Evolutionary conservation across 1,140 invertebrate genomes (phyloP).

Genomic region (Calycopis cecrops): DNA sequence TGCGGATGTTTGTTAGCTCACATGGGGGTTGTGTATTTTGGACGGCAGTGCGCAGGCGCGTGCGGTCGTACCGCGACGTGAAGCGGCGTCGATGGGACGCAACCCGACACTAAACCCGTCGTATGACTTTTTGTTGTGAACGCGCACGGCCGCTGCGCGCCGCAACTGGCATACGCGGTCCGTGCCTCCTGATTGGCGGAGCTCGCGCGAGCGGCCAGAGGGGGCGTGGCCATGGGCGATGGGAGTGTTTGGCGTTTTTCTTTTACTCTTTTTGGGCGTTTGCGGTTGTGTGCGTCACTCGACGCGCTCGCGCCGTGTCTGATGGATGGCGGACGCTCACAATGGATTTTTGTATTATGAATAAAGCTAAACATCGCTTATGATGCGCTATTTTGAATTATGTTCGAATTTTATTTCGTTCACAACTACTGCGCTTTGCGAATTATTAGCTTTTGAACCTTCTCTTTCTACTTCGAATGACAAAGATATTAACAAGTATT

Average conservation of each 20-base stretch:
- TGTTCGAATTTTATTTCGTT: background rate
- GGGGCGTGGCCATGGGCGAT: constrained; percentile 42
- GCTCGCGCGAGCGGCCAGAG: constrained; percentile 35
- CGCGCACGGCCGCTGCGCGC: constrained; percentile 31
- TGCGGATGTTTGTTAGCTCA: constrained; percentile 21
- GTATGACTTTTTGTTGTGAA: constrained; percentile 69
- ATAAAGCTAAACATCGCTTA: constrained; percentile 11
- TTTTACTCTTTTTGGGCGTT: constrained; percentile 69
- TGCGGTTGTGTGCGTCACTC: constrained; percentile 61
- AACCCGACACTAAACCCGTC: constrained; percentile 71
- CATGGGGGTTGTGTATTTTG: constrained; percentile 19
- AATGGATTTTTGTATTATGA: constrained; percentile 38
- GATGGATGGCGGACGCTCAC: constrained; percentile 49
- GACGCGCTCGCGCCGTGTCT: constrained; percentile 45
- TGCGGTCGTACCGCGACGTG: constrained; percentile 39
- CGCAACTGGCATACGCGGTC: constrained; percentile 29
- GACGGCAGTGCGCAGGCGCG: constrained; percentile 49
- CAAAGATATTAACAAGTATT: too few relatives aligned
- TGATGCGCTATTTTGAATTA: constrained; percentile 4
- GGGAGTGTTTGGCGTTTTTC: constrained; percentile 64
- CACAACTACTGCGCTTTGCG: too few relatives aligned
- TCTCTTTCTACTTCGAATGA: too few relatives aligned
- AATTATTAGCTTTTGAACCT: too few relatives aligned
- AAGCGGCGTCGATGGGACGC: constrained; percentile 68
- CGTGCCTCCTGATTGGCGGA: constrained; percentile 35